A percentile compares a stretch with the other conserved stretches of the same genome.
Evolutionary conservation across 1,140 invertebrate species (phyloP).

Genomic region (Drosophila jambulina): DNA sequence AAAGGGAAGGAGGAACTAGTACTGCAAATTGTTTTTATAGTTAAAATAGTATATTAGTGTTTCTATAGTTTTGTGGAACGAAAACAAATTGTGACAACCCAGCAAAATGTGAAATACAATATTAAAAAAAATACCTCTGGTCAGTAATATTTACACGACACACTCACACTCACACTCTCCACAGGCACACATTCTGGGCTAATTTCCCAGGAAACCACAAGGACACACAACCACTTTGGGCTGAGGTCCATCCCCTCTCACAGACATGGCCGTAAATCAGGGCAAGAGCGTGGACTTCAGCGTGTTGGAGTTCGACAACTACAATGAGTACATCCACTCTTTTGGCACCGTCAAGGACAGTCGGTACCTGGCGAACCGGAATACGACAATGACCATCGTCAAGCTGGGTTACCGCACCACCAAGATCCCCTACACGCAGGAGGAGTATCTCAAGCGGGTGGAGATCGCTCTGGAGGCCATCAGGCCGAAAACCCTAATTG

Average conservation of each 20-base stretch:
- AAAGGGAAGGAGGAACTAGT: not conserved
- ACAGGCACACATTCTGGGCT: not conserved
- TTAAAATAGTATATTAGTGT: not conserved
- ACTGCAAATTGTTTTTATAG: not conserved
- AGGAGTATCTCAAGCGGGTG: conserved; percentile 53
- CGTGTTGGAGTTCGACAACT: conserved; percentile 55
- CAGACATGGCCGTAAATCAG: conserved; percentile 2
- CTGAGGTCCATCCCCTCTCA: conserved; percentile 9
- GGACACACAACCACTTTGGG: not conserved
- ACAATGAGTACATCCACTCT: conserved; percentile 72
- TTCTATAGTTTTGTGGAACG: not conserved
- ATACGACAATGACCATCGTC: conserved; percentile 38
- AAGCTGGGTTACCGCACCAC: conserved; percentile 76
- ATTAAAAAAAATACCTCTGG: not conserved
- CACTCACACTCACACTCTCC: conserved; percentile 2
- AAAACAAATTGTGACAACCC: conserved; percentile 7
- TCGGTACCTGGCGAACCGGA: conserved; percentile 42
- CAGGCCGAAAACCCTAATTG: conserved; percentile 39
- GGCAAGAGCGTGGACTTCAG: conserved; percentile 48
- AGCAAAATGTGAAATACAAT: conserved; percentile 14
- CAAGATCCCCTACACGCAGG: conserved; percentile 44
- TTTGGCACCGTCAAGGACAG: conserved; percentile 58
- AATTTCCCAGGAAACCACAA: not conserved
- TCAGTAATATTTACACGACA: not conserved
- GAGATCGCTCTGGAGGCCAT: conserved; percentile 54